Base-by-base conservation (phyloP, 2,113 vertebrate genomes). In the Microcebus tavaratra region DNA sequence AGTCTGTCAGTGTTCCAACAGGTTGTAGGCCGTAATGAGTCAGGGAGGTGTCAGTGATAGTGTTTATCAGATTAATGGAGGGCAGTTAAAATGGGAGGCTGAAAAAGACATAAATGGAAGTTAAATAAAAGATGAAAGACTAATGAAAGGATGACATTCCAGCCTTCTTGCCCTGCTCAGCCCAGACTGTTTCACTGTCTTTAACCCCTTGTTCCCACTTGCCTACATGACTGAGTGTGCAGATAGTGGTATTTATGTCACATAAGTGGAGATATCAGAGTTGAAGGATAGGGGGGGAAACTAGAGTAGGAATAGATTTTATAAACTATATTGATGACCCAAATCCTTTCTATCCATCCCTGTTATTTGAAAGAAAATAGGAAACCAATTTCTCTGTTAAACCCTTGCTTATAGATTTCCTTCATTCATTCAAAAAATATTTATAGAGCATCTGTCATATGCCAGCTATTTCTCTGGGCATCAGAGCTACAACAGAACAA, bases 401-500 rank as follows among this genome's bases (percentile, higher is more conserved):
- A 67, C 0, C 29, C 73, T 61, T 67, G 55, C 34, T 75, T 73
- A 42, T 89, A 34, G 36, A 81, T 87, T 78, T 70, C 13, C n/a
- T 88, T 91, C 61, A 53, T 78, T 94, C 31, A 50, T 48, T 93
- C 45, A 50, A 23, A 29, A 96, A 89, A 80, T 81, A 89, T 48
- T n/a, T 97, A 48, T 45, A n/a, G 55, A 85, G 12, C 57, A 83
- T 91, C 39, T 65, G 57, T 36, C 3, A 72, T 31, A 3, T 57
- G 21, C 23, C 80, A 48, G 31, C 39, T 14, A 48, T 15, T 48
- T 12, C 82, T 88, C 36, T 79, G 39, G 55, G 25, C 2, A 75
- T 53, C n/a, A 34, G 42, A 72, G 13, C 59, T 76, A 68, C 17
- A 91, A 65, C 34, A 91, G 63, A 80, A 55, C 9, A n/a, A 72